phyloP scores from a whole-genome alignment of 2,888 invertebrate genomes.

The Marronus borbonicus region DNA sequence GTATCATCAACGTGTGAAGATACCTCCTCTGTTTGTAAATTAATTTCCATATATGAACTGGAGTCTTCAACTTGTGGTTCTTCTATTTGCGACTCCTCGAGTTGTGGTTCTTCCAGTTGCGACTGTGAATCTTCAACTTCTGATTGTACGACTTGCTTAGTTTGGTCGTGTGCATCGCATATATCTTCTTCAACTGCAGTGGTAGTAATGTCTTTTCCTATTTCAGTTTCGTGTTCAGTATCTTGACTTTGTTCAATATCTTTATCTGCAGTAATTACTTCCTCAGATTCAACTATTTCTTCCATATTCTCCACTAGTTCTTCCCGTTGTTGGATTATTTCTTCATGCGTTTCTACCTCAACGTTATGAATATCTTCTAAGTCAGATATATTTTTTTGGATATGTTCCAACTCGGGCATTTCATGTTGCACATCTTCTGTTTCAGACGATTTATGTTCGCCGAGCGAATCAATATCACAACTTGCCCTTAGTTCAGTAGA shows the following conservation, averaged over 20 bases:
- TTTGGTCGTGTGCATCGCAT: background rate
- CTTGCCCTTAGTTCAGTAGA: background rate
- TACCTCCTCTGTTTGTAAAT: slow-evolving; percentile 41
- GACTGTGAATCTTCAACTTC: background rate
- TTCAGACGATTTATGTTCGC: background rate
- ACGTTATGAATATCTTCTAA: background rate
- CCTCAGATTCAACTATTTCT: slow-evolving; percentile 64
- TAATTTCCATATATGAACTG: slow-evolving; percentile 31
- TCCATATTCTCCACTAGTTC: slow-evolving; percentile 55
- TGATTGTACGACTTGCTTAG: background rate
- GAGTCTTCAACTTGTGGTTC: slow-evolving; percentile 41
- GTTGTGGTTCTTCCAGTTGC: slow-evolving; percentile 2
- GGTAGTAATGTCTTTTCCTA: background rate
- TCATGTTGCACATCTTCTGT: background rate
- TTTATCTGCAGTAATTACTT: slow-evolving; percentile 62
- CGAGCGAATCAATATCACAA: background rate
- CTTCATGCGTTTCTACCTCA: slow-evolving; percentile 52
- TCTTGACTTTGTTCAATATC: slow-evolving; percentile 50
- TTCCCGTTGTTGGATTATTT: slow-evolving; percentile 57
- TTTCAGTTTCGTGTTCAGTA: background rate
- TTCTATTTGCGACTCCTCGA: background rate
- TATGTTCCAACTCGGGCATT: background rate
- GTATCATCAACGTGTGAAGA: slow-evolving; percentile 22
- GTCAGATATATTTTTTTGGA: background rate
- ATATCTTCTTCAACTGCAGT: background rate